Evolutionary conservation across 2,797 vertebrate genomes (phyloP), one percentile per base, ranked within the genome.

Genomic region (Helicolenus hilgendorfi): DNA sequence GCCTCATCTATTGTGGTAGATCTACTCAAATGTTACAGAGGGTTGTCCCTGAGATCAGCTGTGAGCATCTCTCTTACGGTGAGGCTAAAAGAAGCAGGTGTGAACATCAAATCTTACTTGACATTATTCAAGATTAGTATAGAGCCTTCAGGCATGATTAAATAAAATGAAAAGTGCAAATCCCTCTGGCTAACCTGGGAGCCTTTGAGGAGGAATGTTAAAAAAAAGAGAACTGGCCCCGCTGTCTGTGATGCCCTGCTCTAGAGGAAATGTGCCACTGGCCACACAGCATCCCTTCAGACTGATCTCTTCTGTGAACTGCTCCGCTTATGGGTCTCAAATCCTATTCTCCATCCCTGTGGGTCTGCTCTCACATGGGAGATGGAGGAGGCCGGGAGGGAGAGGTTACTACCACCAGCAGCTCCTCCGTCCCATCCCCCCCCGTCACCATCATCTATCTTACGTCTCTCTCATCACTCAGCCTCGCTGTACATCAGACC

Each of bases 81-180:
- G 15, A 14, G 22, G 36, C 60, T 55, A 63, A 56, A 76, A 80
- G 36, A 67, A 79, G 80, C 62, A 80, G 56, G 49, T 72, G 56
- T 71, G 53, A 76, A 88, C 71, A 60, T 85, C 70, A 79, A 84
- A 72, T 78, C 49, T 49, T 70, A 79, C 31, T 77, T 84, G 81
- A 77, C 73, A 77, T 72, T 73, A 69, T 70, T 85, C 70, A 67
- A 59, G 26, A 91, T 86, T 84, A 79, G 10, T 59, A 71, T 45
- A 77, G 4, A 83, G 64, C 33, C 53, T 85, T 89, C 33, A 88
- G 70, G 38, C 3, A 33, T 38, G 72, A 79, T 79, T 84, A 78
- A 84, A 81, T 56, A 15, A 64, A 87, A 60, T 77, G 62, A 90
- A 85, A 78, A 65, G 14, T 45, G 71, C 36, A 78, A 86, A 87